Conservation (phyloP, 2,113 vertebrate genomes). For the Thalassoma bifasciatum region DNA sequence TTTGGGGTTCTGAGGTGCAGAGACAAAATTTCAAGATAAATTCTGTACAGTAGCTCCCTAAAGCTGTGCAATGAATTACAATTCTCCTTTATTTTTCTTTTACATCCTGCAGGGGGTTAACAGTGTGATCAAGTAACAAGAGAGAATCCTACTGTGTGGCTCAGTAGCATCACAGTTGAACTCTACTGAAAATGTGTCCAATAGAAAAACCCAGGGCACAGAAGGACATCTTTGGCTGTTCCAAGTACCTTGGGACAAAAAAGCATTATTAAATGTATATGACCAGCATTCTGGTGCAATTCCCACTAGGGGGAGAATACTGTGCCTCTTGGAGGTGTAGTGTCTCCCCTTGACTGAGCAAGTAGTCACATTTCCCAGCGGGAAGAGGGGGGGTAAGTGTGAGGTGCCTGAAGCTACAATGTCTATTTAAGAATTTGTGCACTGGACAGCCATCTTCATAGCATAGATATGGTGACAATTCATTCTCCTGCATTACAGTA, state of each 20-base stretch:
- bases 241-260: conserved; percentile 34
- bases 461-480: neutral
- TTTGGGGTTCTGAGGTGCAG: conserved; percentile 21
- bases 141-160: conserved; percentile 43
- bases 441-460: neutral
- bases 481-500: neutral
- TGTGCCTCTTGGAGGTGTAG: conserved; percentile 15
- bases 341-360: conserved; percentile 27
- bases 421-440: neutral
- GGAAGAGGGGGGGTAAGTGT: conserved; percentile 15
- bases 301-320: conserved; percentile 27
- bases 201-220: conserved; percentile 28
- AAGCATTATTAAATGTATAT: conserved; percentile 38
- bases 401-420: conserved; percentile 8
- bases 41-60: neutral
- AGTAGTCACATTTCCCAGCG: conserved; percentile 26
- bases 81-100: conserved; percentile 36
- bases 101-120: conserved; percentile 13
- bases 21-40: conserved; percentile 2
- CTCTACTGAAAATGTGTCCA: conserved; percentile 13
- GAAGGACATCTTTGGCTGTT: conserved; percentile 8
- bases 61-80: conserved; percentile 29
- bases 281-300: conserved; percentile 19
- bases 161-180: conserved; percentile 30
- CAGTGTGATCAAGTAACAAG: conserved; percentile 39